Percentiles rank a stretch among this genome's conserved stretches.
Conservation (phyloP, 2,888 invertebrate genomes). For the Rhimphoctona megacephalus region DNA sequence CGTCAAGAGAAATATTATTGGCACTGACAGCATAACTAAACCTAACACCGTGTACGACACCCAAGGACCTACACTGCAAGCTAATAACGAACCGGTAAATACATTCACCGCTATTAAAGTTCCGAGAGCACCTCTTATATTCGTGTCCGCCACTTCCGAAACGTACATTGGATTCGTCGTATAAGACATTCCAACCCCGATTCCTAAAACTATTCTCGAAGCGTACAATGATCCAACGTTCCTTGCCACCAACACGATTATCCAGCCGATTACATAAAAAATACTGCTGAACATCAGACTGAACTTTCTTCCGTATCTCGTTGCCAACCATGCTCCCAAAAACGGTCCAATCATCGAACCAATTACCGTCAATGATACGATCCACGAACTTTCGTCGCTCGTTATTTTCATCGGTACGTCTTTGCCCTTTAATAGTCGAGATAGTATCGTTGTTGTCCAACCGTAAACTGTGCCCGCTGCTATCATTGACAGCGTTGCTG, state of each 20-base stretch:
- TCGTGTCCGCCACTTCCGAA: conserved; percentile 82
- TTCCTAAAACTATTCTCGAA: conserved; percentile 79
- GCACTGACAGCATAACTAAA: conserved; percentile 74
- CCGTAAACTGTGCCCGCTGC: conserved; percentile 83
- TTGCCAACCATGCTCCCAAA: conserved; percentile 79
- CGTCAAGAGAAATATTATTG: conserved; percentile 77
- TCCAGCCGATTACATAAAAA: conserved; percentile 82
- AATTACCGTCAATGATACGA: conserved; percentile 81
- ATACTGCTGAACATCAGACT: conserved; percentile 80
- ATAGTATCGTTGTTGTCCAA: conserved; percentile 81
- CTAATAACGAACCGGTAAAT: conserved; percentile 81
- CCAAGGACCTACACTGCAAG: conserved; percentile 81
- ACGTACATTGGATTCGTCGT: conserved; percentile 83
- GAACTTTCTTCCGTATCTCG: conserved; percentile 79
- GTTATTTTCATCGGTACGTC: conserved; percentile 78
- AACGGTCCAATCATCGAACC: conserved; percentile 83
- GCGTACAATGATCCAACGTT: conserved; percentile 77
- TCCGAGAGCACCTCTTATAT: conserved; percentile 82
- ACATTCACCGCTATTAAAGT: conserved; percentile 83
- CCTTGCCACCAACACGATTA: conserved; percentile 78
- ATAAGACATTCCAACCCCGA: conserved; percentile 83
- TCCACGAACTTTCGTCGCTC: conserved; percentile 80
- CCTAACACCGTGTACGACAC: conserved; percentile 75
- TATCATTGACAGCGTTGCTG: conserved; percentile 83
- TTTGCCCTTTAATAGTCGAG: conserved; percentile 72